A percentile compares a stretch with the other conserved stretches of the same genome.
Evolutionary conservation across 1,140 invertebrate genomes (phyloP).

Genomic region (Drosophila lacteicornis): DNA sequence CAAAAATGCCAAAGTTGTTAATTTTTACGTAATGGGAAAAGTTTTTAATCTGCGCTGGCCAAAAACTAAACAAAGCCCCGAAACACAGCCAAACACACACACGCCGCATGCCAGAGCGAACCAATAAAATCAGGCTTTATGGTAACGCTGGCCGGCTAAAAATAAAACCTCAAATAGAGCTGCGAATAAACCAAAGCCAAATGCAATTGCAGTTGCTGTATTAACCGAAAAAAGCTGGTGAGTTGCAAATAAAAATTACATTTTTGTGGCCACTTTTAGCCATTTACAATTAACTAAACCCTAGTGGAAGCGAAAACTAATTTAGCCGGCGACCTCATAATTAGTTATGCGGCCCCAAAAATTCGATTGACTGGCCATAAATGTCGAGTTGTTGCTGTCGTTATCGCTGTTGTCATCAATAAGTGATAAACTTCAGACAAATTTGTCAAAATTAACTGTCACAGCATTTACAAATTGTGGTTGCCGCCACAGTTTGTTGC

Average conservation of each 20-base stretch:
- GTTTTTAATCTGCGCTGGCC: conserved; percentile 71
- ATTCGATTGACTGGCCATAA: conserved; percentile 59
- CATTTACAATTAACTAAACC: conserved; percentile 59
- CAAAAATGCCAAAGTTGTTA: conserved; percentile 65
- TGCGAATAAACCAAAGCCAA: conserved; percentile 55
- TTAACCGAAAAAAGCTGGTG: conserved; percentile 25
- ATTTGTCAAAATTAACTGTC: conserved; percentile 80
- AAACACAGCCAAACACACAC: conserved; percentile 10
- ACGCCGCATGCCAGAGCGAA: conserved; percentile 33
- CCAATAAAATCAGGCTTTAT: conserved; percentile 78
- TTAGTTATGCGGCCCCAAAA: conserved; percentile 67
- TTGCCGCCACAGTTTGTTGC: conserved; percentile 41
- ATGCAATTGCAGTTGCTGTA: conserved; percentile 47
- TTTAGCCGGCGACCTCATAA: conserved; percentile 69
- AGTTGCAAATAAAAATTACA: conserved; percentile 6
- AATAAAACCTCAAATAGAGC: conserved; percentile 56
- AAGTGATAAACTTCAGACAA: conserved; percentile 75
- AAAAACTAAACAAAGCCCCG: conserved; percentile 26
- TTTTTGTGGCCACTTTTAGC: conserved; percentile 37
- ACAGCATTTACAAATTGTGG: conserved; percentile 66
- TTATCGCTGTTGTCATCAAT: conserved; percentile 61
- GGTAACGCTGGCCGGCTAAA: conserved; percentile 46
- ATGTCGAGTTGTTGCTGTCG: conserved; percentile 18
- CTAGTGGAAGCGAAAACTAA: conserved; percentile 47
- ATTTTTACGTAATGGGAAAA: conserved; percentile 81